A percentile compares a stretch with the other conserved stretches of the same genome.
Evolutionary conservation across 2,888 invertebrate genomes (phyloP).

Genomic region (Zaprionus lineosus): DNA sequence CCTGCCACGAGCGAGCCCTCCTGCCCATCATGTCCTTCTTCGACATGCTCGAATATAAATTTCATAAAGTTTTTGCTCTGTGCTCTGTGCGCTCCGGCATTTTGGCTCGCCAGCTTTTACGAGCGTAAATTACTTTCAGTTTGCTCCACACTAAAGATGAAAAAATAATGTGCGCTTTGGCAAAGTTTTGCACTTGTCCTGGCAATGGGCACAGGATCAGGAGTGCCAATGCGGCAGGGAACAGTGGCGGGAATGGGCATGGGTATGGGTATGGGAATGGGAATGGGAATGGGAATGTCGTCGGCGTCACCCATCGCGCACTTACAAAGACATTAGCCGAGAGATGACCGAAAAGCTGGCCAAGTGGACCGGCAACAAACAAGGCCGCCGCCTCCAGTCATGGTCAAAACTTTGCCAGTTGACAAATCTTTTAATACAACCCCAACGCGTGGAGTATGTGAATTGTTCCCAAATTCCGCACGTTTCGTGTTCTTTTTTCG

Average conservation of each 20-base stretch:
- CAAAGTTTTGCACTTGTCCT: conserved; percentile 77
- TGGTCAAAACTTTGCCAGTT: conserved; percentile 67
- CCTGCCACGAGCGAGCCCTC: neutral
- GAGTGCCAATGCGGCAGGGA: too few relatives aligned
- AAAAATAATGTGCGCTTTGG: conserved; percentile 77
- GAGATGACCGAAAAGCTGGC: conserved; percentile 44
- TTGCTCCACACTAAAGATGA: conserved; percentile 80
- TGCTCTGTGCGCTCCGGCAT: conserved; percentile 62
- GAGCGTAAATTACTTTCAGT: conserved; percentile 81
- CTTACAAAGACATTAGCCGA: conserved; percentile 77
- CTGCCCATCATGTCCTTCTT: conserved; percentile 25
- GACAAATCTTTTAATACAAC: conserved; percentile 72
- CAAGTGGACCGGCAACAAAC: conserved; percentile 35
- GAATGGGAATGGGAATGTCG: conserved; percentile 1
- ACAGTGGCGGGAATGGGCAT: neutral
- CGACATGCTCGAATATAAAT: conserved; percentile 69
- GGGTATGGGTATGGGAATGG: neutral
- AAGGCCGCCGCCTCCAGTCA: conserved; percentile 29
- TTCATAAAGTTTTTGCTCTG: conserved; percentile 74
- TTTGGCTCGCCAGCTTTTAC: conserved; percentile 71
- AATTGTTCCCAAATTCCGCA: neutral
- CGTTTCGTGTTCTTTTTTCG: too few relatives aligned
- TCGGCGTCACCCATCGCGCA: conserved; percentile 53
- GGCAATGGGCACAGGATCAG: conserved; percentile 1
- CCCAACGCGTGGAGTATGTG: conserved; percentile 2